Conservation (phyloP, 2,888 invertebrate genomes). For the Philhelius pedissequus region DNA sequence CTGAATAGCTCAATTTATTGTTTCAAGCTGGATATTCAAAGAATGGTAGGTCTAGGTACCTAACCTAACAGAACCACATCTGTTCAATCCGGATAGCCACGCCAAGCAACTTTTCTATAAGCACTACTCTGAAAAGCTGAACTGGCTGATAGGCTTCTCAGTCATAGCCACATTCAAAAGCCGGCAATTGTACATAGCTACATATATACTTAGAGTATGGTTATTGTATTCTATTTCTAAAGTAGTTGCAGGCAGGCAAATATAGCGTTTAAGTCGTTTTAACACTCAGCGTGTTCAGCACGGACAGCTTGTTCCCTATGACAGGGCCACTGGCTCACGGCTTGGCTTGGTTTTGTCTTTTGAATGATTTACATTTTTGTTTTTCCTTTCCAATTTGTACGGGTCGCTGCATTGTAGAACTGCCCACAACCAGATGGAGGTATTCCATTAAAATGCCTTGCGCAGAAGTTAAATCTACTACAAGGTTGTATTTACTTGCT, state of each 20-base stretch:
- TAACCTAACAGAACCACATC: too few species aligned
- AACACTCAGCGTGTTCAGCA: not conserved
- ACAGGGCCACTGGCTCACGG: not conserved
- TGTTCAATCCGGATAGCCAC: not conserved
- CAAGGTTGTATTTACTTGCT: not conserved
- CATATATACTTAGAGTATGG: not conserved
- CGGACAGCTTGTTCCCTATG: not conserved
- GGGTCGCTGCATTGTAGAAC: not conserved
- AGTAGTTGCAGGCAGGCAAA: not conserved
- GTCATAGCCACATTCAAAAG: not conserved
- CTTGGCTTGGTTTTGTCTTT: not conserved
- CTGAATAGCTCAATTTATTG: not conserved
- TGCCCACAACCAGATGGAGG: not conserved
- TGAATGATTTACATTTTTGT: not conserved
- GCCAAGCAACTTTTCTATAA: not conserved
- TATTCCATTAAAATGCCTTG: not conserved
- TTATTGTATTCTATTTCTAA: too few species aligned
- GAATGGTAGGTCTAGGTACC: too few species aligned
- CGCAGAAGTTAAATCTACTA: not conserved
- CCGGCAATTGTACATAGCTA: not conserved
- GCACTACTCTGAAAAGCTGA: not conserved
- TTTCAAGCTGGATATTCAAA: not conserved
- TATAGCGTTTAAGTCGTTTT: not conserved
- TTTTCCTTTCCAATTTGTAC: slow-evolving; percentile 37
- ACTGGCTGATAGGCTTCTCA: not conserved